Conservation (phyloP, 2,888 invertebrate genomes). For the Hesperia comma region DNA sequence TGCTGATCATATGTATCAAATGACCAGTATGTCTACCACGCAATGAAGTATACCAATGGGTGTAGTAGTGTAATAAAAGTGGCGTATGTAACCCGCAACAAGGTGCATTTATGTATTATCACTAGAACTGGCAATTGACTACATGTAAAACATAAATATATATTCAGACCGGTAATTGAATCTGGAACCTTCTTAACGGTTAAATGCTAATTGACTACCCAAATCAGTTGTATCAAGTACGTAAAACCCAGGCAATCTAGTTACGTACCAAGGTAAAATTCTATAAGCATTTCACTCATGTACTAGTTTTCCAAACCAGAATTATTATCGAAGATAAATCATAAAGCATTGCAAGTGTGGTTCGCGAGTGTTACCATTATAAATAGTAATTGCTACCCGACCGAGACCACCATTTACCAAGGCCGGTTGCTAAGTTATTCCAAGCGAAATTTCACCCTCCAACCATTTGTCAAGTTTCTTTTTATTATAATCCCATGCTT, state of each 20-base stretch:
- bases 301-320: neutral
- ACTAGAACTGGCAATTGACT: no score
- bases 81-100: no score
- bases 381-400: conserved; percentile 36
- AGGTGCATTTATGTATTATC: no score
- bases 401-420: conserved; percentile 26
- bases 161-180: neutral
- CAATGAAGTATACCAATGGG: no score
- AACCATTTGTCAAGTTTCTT: conserved; percentile 35
- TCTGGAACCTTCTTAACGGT: neutral
- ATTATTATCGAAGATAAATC: conserved; percentile 3
- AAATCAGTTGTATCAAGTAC: no score
- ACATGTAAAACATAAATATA: no score
- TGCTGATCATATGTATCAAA: no score
- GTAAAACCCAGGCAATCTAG: no score
- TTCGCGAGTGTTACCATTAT: conserved; percentile 28
- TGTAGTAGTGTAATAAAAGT: no score
- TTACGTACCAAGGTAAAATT: neutral
- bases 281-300: neutral
- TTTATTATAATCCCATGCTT: conserved; percentile 34
- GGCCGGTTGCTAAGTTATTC: conserved; percentile 21
- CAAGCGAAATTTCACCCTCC: conserved; percentile 26
- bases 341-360: conserved; percentile 8
- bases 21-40: no score
- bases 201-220: no score